These are phyloP conservation scores for Gopherus evgoodei DNA, from an alignment of 2,113 vertebrate species.

Conservation along the genomic window DNA sequence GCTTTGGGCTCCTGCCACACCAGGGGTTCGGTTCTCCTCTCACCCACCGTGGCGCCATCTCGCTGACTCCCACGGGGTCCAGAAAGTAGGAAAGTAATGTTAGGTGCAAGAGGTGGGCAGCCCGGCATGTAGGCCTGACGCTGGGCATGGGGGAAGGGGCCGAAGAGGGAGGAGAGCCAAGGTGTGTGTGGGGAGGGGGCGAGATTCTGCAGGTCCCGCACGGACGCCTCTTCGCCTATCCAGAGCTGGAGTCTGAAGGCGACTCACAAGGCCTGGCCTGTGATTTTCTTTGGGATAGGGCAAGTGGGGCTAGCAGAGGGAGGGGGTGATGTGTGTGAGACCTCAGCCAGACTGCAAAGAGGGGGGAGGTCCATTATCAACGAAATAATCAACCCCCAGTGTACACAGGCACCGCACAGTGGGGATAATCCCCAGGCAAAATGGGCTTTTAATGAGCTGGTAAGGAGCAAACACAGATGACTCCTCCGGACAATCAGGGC, in stretches of 20 bases:
- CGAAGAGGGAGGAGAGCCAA: background rate
- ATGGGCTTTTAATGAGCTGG: background rate
- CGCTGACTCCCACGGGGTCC: background rate
- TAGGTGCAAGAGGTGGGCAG: too few species aligned
- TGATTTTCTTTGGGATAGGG: background rate
- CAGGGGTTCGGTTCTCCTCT: background rate
- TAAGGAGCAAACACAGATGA: background rate
- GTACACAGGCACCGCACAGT: background rate
- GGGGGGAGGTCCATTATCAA: background rate
- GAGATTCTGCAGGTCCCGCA: background rate
- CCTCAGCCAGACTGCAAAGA: background rate
- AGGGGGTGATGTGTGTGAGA: background rate
- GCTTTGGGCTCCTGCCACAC: background rate
- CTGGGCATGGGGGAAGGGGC: background rate
- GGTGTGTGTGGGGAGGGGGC: background rate
- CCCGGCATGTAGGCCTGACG: background rate
- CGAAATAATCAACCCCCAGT: background rate
- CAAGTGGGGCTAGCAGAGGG: background rate
- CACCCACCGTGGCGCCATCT: accelerated
- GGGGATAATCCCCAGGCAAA: background rate
- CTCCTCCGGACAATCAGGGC: background rate
- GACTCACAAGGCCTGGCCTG: background rate
- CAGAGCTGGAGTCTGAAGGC: background rate
- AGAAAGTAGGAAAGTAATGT: background rate
- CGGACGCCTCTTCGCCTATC: too few species aligned